Base-by-base conservation (phyloP, 2,797 vertebrate genomes). In the Odontamblyopus rebecca region DNA sequence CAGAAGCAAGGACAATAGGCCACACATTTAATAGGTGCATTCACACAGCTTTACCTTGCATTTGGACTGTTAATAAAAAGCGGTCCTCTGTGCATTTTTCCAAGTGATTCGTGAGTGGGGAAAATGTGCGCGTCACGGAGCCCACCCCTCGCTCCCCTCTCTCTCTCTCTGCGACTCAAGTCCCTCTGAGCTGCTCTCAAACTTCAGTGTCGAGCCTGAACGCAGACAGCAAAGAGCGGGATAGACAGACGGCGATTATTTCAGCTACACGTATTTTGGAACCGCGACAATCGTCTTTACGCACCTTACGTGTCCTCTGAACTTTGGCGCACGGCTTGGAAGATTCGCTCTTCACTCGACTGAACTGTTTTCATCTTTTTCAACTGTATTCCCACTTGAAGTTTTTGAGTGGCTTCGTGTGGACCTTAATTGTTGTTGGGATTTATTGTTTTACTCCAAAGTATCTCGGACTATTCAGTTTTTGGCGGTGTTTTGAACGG, bases 121-220 rank as follows among this genome's bases (percentile, higher is more conserved):
- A 88, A 86, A 86, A 88, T 73, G 89, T 84, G 90, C 84, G 89
- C 88, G 87, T 90, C 86, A 88, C 86, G 67, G 76, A 83, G 85
- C 73, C 62, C 75, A 85, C 85, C 66, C 78, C 87, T 71, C 75
- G 79, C 78, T 77, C 73, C 74, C 74, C 77, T 48, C 73, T 79
- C 61, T n/a, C 61, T 35, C 61, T 62, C 82, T 67, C 71, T 74
- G 77, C 65, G 74, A 74, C 84, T 84, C 73, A 82, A 91, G 79
- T 82, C 85, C 81, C 82, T 62, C 85, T 81, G 83, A 82, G 86
- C 88, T 80, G 82, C 88, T 90, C 85, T 78, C 82, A 83, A 89
- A 92, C 92, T 92, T 91, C 86, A 94, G 88, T 91, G 82, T 88
- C 61, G 83, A 90, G 80, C 54, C 86, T 74, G 82, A 78, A 74